Conservation (phyloP, 2,797 vertebrate genomes). For the Dipus sagitta region DNA sequence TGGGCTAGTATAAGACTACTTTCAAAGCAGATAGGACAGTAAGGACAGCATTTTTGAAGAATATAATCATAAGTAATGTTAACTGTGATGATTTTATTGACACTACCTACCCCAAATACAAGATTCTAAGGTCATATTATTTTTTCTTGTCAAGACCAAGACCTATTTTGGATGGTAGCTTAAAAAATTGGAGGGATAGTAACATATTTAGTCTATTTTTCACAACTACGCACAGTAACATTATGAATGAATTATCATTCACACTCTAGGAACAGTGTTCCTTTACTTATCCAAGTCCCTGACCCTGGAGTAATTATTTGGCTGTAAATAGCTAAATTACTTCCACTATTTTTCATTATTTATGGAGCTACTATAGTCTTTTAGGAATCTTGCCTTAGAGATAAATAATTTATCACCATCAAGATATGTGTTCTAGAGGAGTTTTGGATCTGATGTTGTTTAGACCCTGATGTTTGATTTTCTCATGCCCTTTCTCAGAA, state of each 20-base stretch:
- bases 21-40: not conserved
- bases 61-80: slow-evolving; percentile 4
- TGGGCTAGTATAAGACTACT: not conserved
- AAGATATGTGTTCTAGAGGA: not conserved
- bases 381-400: slow-evolving; percentile 18
- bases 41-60: slow-evolving; percentile 22
- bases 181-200: slow-evolving; percentile 2
- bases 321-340: slow-evolving; percentile 9
- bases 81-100: not conserved
- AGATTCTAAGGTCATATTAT: slow-evolving; percentile 7
- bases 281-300: slow-evolving; percentile 33
- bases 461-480: not conserved
- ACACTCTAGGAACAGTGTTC: not conserved
- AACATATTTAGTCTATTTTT: slow-evolving; percentile 25
- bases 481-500: not conserved
- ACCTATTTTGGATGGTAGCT: not conserved
- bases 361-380: not conserved
- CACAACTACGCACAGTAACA: slow-evolving; percentile 31
- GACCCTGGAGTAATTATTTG: slow-evolving; percentile 19
- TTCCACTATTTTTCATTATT: slow-evolving; percentile 3
- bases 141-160: slow-evolving; percentile 39
- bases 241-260: slow-evolving; percentile 46
- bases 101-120: slow-evolving; percentile 21
- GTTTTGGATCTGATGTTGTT: not conserved
- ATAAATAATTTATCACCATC: slow-evolving; percentile 9